Evolutionary conservation across 2,888 invertebrate species (phyloP).

Genomic region (Stegana nigrithorax): DNA sequence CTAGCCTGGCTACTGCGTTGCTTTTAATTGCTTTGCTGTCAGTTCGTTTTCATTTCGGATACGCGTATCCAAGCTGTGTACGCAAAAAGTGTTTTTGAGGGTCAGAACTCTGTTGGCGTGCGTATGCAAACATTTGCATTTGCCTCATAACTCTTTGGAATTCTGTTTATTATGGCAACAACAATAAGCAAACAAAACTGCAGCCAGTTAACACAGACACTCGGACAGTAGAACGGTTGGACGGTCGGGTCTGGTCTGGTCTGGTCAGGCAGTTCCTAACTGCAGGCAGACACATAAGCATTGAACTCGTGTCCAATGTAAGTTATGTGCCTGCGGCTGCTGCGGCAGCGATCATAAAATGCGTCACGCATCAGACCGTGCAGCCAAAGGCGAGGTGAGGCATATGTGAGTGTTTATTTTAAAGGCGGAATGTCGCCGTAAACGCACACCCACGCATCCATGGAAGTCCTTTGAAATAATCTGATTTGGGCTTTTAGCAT

Average conservation of each 20-base stretch:
- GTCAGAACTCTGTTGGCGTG: background rate
- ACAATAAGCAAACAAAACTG: background rate
- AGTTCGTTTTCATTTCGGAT: background rate
- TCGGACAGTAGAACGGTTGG: no score
- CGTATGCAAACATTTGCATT: slow-evolving; percentile 48
- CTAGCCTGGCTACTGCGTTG: background rate
- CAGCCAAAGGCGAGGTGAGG: no score
- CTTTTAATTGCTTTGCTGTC: background rate
- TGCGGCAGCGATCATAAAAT: background rate
- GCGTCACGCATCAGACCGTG: no score
- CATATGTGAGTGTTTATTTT: no score
- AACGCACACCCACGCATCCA: no score
- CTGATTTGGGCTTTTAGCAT: no score
- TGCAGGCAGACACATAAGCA: no score
- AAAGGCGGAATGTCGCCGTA: no score
- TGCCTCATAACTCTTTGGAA: slow-evolving; percentile 56
- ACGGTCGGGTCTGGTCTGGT: no score
- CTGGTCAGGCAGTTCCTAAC: no score
- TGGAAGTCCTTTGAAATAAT: no score
- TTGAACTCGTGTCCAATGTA: background rate
- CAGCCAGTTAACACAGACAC: background rate
- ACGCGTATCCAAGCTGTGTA: background rate
- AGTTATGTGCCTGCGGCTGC: background rate
- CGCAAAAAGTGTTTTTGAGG: background rate
- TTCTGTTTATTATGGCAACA: background rate